phyloP scores from a whole-genome alignment of 2,797 vertebrate genomes.

The Bradypodion pumilum region DNA sequence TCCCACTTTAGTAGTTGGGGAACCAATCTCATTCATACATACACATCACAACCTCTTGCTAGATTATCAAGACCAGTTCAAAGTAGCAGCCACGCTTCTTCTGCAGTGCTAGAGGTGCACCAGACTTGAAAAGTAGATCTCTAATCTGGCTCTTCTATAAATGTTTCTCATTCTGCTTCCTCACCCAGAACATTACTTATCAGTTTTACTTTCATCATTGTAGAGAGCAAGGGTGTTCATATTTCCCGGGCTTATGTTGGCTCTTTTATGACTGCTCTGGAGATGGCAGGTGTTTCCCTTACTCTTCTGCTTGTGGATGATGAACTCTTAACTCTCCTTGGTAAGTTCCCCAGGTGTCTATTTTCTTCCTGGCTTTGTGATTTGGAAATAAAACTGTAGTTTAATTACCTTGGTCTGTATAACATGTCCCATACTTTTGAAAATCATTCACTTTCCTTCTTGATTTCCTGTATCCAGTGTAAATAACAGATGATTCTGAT shows the following conservation, averaged over 20 bases:
- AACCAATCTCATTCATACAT: too few relatives aligned
- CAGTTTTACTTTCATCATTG: not conserved
- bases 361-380: not conserved
- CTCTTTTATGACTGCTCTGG: slow-evolving; percentile 92
- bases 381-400: not conserved
- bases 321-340: slow-evolving; percentile 83
- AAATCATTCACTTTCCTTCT: not conserved
- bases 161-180: rapidly evolving
- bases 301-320: slow-evolving; percentile 82
- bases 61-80: too few relatives aligned
- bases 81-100: too few relatives aligned
- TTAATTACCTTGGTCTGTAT: not conserved
- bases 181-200: rapidly evolving
- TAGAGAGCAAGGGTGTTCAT: slow-evolving; percentile 80
- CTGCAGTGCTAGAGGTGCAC: too few relatives aligned
- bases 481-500: not conserved
- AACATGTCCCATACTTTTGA: not conserved
- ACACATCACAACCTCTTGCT: too few relatives aligned
- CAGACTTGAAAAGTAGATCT: not conserved
- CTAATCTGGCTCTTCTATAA: not conserved
- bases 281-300: slow-evolving; percentile 93
- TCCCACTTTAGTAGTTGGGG: too few relatives aligned
- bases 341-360: slow-evolving; percentile 69
- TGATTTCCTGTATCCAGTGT: not conserved
- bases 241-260: slow-evolving; percentile 86